A percentile compares a stretch with the other conserved stretches of the same genome.
These are phyloP conservation scores for Gryllus longicercus DNA, from an alignment of 2,888 invertebrate genomes.

Conservation along the genomic window DNA sequence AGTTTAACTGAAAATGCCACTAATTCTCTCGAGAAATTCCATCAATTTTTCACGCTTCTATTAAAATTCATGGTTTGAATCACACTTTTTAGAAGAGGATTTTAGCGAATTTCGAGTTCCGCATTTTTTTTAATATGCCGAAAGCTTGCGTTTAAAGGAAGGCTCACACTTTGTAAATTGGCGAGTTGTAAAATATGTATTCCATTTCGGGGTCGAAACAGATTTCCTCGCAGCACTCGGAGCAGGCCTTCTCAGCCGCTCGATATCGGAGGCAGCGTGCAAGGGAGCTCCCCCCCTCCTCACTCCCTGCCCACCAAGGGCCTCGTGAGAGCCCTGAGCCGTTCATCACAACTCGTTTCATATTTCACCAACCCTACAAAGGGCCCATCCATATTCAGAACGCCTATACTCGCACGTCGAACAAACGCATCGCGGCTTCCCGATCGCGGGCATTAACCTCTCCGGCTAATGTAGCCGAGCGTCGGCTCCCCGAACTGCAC, in stretches of 20 bases:
- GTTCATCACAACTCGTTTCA: not conserved
- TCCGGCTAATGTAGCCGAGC: not conserved
- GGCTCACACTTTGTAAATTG: not conserved
- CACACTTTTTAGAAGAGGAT: not conserved
- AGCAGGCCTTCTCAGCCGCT: too few relatives aligned
- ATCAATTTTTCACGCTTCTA: not conserved
- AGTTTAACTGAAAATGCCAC: not conserved
- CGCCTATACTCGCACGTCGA: not conserved
- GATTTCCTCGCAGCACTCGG: not conserved
- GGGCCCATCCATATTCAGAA: not conserved
- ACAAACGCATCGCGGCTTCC: not conserved
- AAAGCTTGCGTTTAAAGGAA: not conserved
- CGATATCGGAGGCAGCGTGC: too few relatives aligned
- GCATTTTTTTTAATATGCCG: not conserved
- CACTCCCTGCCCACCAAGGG: not conserved
- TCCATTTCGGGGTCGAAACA: conserved; percentile 3
- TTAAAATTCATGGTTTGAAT: too few relatives aligned
- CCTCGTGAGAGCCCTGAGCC: not conserved
- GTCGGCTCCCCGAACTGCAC: not conserved
- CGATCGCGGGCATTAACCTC: not conserved
- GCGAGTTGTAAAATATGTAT: not conserved
- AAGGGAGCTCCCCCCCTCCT: too few relatives aligned
- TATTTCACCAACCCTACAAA: not conserved
- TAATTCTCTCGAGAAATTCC: not conserved
- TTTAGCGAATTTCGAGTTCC: not conserved